Base-by-base conservation (phyloP, 2,113 vertebrate genomes). In the Laticauda laticaudata region DNA sequence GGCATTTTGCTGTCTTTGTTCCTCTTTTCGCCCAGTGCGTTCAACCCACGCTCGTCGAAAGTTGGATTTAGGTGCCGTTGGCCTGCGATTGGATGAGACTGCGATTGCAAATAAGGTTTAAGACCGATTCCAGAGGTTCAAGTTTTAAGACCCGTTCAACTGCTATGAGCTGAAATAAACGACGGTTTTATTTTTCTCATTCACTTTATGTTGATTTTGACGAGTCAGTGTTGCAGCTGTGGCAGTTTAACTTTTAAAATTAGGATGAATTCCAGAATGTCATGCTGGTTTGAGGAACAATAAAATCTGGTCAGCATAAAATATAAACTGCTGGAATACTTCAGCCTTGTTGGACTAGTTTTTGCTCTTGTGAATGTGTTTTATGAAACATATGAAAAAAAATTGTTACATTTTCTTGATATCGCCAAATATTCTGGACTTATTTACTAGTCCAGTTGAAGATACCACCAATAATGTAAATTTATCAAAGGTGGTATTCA, bases 381-480 rank as follows among this genome's bases (percentile, higher is more conserved):
- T 20, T 86, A 53, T 57, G 8, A 56, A 53, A 88, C 61, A 39
- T 21, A 45, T 43, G 14, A 56, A 81, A 55, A 4, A 45, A 92
- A 12, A 2, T 1, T 48, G 34, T 26, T 81, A 45, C 9, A 26
- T 75, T 87, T 59, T 51, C 55, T 51, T 92, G 85, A n/a, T 87
- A 48, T 4, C 3, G 39, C 15, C 56, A 75, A 53, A 89, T 21
- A 24, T 75, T 69, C n/a, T 88, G 34, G 21, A 43, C 24, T 53
- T 53, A 34, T 34, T 69, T 69, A 85, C 3, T 56, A 29, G 23
- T 26, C 64, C 55, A 57, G 26, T 1, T 85, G 64, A 89, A 89
- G 14, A 34, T 8, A 2, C 9, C 54, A 81, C 14, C 23, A 39
- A 39, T 20, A 57, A 23, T 87, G 75, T 95, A 95, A 94, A 90